A percentile compares a stretch with the other conserved stretches of the same genome.
Conservation (phyloP, 2,113 vertebrate genomes). For the Brachypteracias leptosomus region DNA sequence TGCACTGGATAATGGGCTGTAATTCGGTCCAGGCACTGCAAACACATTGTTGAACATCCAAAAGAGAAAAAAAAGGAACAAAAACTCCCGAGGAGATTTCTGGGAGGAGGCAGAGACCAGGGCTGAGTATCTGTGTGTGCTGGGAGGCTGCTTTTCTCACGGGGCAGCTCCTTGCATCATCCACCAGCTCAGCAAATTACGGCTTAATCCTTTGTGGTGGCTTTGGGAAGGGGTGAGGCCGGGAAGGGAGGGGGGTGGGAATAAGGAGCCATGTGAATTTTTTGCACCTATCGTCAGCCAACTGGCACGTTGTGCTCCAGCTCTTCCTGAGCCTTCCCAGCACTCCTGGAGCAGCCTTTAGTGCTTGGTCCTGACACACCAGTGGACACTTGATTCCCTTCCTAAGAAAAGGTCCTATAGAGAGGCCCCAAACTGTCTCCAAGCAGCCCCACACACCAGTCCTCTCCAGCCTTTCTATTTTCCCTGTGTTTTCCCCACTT, state of each 20-base stretch:
- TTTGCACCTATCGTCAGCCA: background rate
- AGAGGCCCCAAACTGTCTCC: background rate
- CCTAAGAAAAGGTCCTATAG: background rate
- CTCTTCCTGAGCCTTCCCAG: background rate
- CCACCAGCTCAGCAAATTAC: conserved; percentile 4
- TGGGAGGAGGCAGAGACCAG: conserved; percentile 2
- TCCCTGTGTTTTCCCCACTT: background rate
- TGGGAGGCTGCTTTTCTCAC: background rate
- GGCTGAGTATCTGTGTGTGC: background rate
- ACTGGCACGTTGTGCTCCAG: background rate
- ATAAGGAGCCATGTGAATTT: background rate
- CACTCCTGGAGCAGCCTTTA: background rate
- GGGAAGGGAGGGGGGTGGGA: background rate
- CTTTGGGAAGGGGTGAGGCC: background rate
- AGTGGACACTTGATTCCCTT: background rate
- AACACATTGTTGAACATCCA: conserved; percentile 27
- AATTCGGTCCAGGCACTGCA: conserved; percentile 66
- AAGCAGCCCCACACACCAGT: background rate
- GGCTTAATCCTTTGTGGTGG: background rate
- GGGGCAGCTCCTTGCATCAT: background rate
- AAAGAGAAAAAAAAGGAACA: background rate
- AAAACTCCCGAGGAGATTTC: conserved; percentile 11
- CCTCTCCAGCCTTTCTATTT: background rate
- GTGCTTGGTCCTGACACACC: background rate
- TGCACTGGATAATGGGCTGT: conserved; percentile 55